Conservation (phyloP, 2,888 invertebrate species). For the Athalia circularis region DNA sequence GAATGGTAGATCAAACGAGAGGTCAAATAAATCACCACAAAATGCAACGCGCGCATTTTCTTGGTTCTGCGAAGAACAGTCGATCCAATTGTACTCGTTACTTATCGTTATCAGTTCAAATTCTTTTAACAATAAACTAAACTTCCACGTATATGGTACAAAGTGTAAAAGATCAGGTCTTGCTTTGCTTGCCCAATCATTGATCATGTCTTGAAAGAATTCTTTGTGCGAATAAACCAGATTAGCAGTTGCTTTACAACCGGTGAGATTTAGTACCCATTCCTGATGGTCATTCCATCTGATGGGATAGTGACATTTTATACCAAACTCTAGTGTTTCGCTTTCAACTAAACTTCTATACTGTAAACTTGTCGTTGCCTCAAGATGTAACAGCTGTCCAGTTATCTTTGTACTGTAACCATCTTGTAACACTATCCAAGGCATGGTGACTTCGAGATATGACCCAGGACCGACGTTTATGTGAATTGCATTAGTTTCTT, state of each 20-base stretch:
- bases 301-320: conserved; percentile 92
- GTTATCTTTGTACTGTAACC: conserved; percentile 94
- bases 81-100: conserved; percentile 99
- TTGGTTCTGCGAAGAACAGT: conserved; percentile 96
- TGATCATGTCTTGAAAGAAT: conserved; percentile 94
- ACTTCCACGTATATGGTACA: conserved; percentile 97
- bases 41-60: conserved; percentile 96
- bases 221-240: conserved; percentile 96
- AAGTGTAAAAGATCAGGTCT: conserved; percentile 95
- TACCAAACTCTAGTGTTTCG: conserved; percentile 94
- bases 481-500: conserved; percentile 98
- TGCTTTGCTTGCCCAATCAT: conserved; percentile 97
- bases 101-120: conserved; percentile 95
- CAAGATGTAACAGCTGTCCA: conserved; percentile 94
- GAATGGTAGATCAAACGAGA: conserved; percentile 96
- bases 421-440: conserved; percentile 92
- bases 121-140: conserved; percentile 92
- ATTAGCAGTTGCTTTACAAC: conserved; percentile 94
- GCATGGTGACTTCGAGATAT: conserved; percentile 96
- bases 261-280: conserved; percentile 93
- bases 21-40: conserved; percentile 94
- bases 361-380: conserved; percentile 95
- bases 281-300: conserved; percentile 98
- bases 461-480: conserved; percentile 96
- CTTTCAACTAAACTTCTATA: conserved; percentile 95